phyloP scores from a whole-genome alignment of 2,113 vertebrate species.

The Aramus guarauna region DNA sequence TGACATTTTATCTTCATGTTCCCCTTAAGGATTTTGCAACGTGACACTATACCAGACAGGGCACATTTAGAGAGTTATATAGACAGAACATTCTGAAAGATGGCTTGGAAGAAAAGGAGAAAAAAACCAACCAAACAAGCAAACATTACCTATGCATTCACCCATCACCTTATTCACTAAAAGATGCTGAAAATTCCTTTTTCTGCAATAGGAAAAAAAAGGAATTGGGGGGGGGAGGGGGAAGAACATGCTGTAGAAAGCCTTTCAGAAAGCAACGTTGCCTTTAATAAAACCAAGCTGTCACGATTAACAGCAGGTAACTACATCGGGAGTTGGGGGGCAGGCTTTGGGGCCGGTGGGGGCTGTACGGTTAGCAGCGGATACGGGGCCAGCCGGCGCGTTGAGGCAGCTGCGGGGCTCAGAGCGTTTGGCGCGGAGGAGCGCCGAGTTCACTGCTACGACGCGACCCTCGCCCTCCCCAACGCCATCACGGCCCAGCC shows the following conservation, averaged over 20 bases:
- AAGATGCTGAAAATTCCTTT: not conserved
- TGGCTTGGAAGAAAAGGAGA: not conserved
- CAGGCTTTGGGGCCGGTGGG: too few species aligned
- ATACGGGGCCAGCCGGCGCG: too few species aligned
- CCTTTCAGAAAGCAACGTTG: not conserved
- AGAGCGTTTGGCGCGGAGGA: too few species aligned
- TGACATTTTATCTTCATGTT: not conserved
- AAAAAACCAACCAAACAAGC: not conserved
- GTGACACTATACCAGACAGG: not conserved
- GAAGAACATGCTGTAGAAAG: not conserved
- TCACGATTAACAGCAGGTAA: not conserved
- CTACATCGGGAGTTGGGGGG: not conserved
- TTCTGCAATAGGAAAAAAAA: not conserved
- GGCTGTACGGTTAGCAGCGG: not conserved
- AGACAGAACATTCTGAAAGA: not conserved
- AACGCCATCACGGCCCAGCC: not conserved
- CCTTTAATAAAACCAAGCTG: not conserved
- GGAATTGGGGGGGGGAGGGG: not conserved
- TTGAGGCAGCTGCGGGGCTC: too few species aligned
- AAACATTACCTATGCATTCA: not conserved
- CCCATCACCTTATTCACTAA: not conserved
- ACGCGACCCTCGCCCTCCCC: too few species aligned
- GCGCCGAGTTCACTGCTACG: not conserved
- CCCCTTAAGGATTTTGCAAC: not conserved
- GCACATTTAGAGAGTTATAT: not conserved